phyloP scores from a whole-genome alignment of 2,888 invertebrate species.

The Thecophora atra region DNA sequence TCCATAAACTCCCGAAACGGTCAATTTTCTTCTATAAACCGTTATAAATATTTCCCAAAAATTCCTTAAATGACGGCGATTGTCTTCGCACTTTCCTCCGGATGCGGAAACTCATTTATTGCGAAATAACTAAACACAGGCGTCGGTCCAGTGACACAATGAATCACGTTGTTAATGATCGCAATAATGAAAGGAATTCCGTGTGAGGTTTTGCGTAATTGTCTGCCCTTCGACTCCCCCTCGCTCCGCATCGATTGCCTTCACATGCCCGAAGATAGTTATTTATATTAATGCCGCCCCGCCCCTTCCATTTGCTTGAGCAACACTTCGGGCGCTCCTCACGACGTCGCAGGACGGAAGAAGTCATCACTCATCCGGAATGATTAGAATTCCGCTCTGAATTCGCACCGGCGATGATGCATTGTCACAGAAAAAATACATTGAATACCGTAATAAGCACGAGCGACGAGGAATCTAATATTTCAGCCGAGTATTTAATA shows the following conservation, averaged over 20 bases:
- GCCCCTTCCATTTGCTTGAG: slow-evolving; percentile 3
- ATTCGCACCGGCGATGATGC: slow-evolving; percentile 41
- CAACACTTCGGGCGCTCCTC: slow-evolving; percentile 22
- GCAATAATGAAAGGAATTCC: background rate
- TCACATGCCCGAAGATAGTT: slow-evolving; percentile 50
- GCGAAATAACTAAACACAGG: background rate
- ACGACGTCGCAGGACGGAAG: slow-evolving; percentile 43
- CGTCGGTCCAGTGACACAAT: slow-evolving; percentile 2
- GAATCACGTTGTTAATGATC: background rate
- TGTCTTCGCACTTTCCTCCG: no score
- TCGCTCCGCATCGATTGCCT: slow-evolving; percentile 54
- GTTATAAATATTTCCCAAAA: no score
- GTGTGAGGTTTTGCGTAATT: slow-evolving; percentile 8
- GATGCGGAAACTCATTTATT: no score
- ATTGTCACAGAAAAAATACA: slow-evolving; percentile 2
- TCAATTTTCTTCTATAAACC: no score
- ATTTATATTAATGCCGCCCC: slow-evolving; percentile 53
- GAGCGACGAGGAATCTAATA: no score
- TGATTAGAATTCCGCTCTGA: slow-evolving; percentile 57
- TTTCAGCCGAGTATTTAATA: no score
- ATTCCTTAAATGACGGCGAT: no score
- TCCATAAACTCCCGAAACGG: no score
- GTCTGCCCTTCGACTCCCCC: background rate
- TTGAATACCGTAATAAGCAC: no score
- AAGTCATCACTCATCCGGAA: slow-evolving; percentile 57